phyloP scores from a whole-genome alignment of 2,797 vertebrate species.

The Hephaestus fuliginosus region DNA sequence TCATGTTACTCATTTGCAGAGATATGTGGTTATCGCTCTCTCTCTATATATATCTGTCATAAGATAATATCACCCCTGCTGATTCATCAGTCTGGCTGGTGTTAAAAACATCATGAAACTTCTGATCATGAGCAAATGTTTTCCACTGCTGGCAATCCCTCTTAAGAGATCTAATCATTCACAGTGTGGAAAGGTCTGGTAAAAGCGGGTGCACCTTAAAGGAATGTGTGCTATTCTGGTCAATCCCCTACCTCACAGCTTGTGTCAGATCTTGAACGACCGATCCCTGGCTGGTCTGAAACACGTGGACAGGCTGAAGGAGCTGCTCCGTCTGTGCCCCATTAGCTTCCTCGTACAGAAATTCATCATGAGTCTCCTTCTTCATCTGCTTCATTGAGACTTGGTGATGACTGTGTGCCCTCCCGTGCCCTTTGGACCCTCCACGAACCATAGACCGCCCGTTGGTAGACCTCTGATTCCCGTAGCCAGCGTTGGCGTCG shows the following conservation, averaged over 20 bases:
- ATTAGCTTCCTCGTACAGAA: constrained; percentile 71
- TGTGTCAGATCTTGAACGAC: constrained; percentile 77
- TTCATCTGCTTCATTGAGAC: constrained; percentile 80
- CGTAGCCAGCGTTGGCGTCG: constrained; percentile 67
- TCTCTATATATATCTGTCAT: neutral
- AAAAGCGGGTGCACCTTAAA: neutral
- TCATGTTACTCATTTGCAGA: neutral
- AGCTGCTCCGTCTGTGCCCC: constrained; percentile 78
- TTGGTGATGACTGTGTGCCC: constrained; percentile 68
- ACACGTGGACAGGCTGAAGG: constrained; percentile 80
- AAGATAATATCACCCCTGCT: neutral
- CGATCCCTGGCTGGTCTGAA: constrained; percentile 81
- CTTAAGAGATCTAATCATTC: neutral
- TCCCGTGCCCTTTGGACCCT: constrained; percentile 71
- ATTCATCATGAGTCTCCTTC: constrained; percentile 82
- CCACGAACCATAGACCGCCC: constrained; percentile 75
- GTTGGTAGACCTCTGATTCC: constrained; percentile 75
- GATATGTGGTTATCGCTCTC: neutral
- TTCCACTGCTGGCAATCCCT: neutral
- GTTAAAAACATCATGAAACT: constrained; percentile 7
- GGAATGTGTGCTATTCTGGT: neutral
- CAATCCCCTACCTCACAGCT: constrained; percentile 82
- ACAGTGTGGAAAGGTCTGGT: neutral
- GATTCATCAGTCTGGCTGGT: neutral
- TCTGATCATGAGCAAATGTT: constrained; percentile 13